phyloP scores from a whole-genome alignment of 2,797 vertebrate species.

The Urocyon cinereoargenteus region DNA sequence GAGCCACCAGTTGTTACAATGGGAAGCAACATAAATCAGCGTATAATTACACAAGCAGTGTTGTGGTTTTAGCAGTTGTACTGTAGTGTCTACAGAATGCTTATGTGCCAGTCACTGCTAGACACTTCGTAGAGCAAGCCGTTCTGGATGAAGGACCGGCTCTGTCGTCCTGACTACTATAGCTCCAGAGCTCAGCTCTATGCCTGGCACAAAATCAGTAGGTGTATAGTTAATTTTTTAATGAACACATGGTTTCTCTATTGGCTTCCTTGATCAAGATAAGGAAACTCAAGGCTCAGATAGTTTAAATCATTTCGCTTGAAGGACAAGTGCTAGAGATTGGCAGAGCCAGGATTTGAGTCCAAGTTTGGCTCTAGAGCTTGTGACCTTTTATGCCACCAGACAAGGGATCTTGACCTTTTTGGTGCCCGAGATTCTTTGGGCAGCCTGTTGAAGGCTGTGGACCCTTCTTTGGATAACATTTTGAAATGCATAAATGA shows the following conservation, averaged over 20 bases:
- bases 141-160: background rate
- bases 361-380: background rate
- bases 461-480: background rate
- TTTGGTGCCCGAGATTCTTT: background rate
- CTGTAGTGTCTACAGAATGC: background rate
- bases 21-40: slow-evolving; percentile 2
- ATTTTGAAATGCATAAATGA: background rate
- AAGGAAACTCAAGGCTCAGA: background rate
- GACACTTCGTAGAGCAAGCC: background rate
- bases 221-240: background rate
- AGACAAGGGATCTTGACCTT: background rate
- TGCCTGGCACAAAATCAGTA: background rate
- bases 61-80: background rate
- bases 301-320: slow-evolving; percentile 10
- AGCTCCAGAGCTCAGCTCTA: background rate
- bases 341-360: background rate
- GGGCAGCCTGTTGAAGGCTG: background rate
- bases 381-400: background rate
- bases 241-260: background rate
- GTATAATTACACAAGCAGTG: background rate
- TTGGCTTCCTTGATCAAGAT: background rate
- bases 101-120: background rate
- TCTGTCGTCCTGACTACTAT: background rate
- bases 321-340: background rate
- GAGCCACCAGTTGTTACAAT: background rate